These are phyloP conservation scores for Coenobita brevimanus DNA, from an alignment of 1,140 invertebrate genomes.

Conservation along the genomic window DNA sequence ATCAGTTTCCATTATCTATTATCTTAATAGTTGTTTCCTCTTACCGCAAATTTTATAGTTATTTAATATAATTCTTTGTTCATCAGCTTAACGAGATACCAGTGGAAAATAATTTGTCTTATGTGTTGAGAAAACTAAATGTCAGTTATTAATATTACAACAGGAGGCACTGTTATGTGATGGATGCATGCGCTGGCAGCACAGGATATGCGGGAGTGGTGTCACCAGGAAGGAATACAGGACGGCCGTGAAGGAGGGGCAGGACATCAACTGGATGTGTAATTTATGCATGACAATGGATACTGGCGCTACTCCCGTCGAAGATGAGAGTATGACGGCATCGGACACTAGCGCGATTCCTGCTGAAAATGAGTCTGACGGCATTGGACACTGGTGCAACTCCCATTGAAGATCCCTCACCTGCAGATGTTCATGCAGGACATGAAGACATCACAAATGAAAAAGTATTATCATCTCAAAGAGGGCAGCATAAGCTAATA, in stretches of 20 bases:
- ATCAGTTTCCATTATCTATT: no score
- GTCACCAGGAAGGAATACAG: slow-evolving; percentile 22
- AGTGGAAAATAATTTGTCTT: no score
- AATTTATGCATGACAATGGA: slow-evolving; percentile 10
- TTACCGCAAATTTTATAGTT: no score
- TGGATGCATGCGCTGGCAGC: slow-evolving; percentile 10
- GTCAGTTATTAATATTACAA: background rate
- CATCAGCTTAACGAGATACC: no score
- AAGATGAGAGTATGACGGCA: background rate
- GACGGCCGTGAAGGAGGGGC: slow-evolving; percentile 11
- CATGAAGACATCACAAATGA: slow-evolving; percentile 25
- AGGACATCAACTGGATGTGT: slow-evolving; percentile 18
- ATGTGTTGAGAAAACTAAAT: background rate
- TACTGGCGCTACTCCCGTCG: background rate
- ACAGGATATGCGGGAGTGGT: slow-evolving; percentile 12
- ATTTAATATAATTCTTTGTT: no score
- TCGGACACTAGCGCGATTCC: background rate
- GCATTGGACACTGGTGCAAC: slow-evolving; percentile 9
- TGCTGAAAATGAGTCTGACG: background rate
- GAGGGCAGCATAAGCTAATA: slow-evolving; percentile 25
- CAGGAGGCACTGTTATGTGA: slow-evolving; percentile 23
- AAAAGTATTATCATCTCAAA: slow-evolving; percentile 25
- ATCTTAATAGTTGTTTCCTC: no score
- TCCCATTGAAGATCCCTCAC: background rate
- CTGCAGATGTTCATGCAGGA: background rate